These are phyloP conservation scores for Erebia ligea DNA, from an alignment of 2,888 invertebrate species.

Conservation along the genomic window DNA sequence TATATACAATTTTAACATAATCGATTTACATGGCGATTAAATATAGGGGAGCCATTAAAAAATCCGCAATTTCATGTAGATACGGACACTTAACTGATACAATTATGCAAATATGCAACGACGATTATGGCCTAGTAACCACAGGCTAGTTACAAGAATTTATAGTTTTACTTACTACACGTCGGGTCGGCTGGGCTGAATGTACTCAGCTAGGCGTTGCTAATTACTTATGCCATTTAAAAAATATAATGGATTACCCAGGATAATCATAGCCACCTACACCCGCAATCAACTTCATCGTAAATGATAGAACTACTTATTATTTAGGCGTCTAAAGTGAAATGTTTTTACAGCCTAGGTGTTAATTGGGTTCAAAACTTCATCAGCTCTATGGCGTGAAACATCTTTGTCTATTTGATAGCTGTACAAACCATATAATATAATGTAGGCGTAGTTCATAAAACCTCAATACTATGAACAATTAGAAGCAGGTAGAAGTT, in stretches of 20 bases:
- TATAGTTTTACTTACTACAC: constrained; percentile 52
- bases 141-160: constrained; percentile 72
- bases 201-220: constrained; percentile 51
- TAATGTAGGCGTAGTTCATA: too few species aligned
- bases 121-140: constrained; percentile 76
- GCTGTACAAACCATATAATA: too few species aligned
- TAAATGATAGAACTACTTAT: not conserved
- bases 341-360: too few species aligned
- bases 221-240: constrained; percentile 48
- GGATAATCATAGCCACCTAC: constrained; percentile 31
- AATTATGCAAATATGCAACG: constrained; percentile 78
- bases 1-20: constrained; percentile 34
- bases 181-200: constrained; percentile 34
- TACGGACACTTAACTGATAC: constrained; percentile 73
- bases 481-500: too few species aligned
- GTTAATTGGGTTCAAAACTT: too few species aligned
- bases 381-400: too few species aligned
- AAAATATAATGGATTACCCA: constrained; percentile 36
- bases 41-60: constrained; percentile 70
- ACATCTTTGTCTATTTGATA: too few species aligned
- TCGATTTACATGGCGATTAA: constrained; percentile 63
- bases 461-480: not conserved
- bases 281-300: constrained; percentile 21
- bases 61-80: constrained; percentile 80
- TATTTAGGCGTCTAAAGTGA: too few species aligned